phyloP scores from a whole-genome alignment of 2,888 invertebrate species.

The Mesorhabditis belari region DNA sequence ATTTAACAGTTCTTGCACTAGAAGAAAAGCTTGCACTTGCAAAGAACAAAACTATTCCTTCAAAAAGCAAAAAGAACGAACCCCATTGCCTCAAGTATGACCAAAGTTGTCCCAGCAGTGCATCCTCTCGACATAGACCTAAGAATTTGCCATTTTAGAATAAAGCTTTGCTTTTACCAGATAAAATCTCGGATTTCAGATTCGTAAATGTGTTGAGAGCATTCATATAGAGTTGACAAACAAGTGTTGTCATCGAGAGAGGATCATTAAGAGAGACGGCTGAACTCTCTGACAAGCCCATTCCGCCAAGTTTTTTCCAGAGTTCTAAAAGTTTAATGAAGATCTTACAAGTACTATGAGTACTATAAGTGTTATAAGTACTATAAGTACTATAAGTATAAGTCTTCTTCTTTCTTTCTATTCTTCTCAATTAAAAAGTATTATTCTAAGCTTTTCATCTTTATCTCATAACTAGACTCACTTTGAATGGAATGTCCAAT shows the following conservation, averaged over 20 bases:
- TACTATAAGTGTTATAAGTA: too few relatives aligned
- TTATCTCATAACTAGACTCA: too few relatives aligned
- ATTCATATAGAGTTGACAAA: constrained; percentile 85
- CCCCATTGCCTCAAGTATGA: constrained; percentile 66
- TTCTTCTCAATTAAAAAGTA: too few relatives aligned
- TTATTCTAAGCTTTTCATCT: too few relatives aligned
- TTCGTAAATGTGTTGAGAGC: constrained; percentile 82
- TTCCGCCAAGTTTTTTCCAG: constrained; percentile 24
- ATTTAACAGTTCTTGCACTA: too few relatives aligned
- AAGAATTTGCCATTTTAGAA: constrained; percentile 41
- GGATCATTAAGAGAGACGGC: constrained; percentile 11
- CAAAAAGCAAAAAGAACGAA: too few relatives aligned
- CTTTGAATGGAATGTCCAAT: background rate
- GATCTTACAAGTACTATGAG: background rate
- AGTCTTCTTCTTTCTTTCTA: too few relatives aligned
- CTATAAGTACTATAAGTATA: too few relatives aligned
- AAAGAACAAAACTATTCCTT: too few relatives aligned
- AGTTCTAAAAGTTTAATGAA: background rate
- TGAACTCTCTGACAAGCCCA: background rate
- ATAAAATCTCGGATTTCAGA: constrained; percentile 81
- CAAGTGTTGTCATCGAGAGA: constrained; percentile 71
- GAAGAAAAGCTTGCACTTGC: too few relatives aligned
- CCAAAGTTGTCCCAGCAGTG: constrained; percentile 83
- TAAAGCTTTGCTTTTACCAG: too few relatives aligned
- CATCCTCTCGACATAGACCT: constrained; percentile 89